A percentile compares a stretch with the other conserved stretches of the same genome.
Conservation (phyloP, 2,888 invertebrate genomes). For the Pachliopta kotzebuea region DNA sequence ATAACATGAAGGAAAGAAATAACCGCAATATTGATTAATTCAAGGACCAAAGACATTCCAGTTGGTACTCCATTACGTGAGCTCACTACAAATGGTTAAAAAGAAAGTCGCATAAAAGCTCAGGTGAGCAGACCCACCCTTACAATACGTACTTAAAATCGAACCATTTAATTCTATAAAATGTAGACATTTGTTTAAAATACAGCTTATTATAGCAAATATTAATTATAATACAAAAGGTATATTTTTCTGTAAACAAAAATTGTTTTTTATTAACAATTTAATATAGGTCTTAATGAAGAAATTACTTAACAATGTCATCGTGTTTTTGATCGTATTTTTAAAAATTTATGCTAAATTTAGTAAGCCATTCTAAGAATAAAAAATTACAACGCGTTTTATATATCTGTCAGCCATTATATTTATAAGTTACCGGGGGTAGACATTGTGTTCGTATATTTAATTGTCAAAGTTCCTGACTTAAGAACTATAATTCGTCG, state of each 20-base stretch:
- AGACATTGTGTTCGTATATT: conserved; percentile 16
- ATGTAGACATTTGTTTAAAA: too few relatives aligned
- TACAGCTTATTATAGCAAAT: too few relatives aligned
- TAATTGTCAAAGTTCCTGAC: conserved; percentile 14
- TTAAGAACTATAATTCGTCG: conserved; percentile 19
- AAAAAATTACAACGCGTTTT: conserved; percentile 6
- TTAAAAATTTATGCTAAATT: background rate
- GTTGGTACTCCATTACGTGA: conserved; percentile 16
- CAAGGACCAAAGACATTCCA: conserved; percentile 18
- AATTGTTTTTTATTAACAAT: too few relatives aligned
- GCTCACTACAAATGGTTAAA: conserved; percentile 17
- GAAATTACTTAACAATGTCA: too few relatives aligned
- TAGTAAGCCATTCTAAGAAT: conserved; percentile 5
- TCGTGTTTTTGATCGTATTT: too few relatives aligned
- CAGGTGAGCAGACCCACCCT: conserved; percentile 11
- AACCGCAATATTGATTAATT: conserved; percentile 23
- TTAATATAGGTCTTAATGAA: too few relatives aligned
- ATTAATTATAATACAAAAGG: too few relatives aligned
- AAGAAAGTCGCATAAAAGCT: conserved; percentile 16
- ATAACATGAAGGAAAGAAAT: background rate
- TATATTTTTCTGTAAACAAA: too few relatives aligned
- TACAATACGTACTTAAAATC: background rate
- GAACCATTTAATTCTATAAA: conserved; percentile 2
- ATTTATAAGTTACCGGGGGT: conserved; percentile 18
- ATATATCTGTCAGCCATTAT: conserved; percentile 17